A percentile compares a stretch with the other conserved stretches of the same genome.
These are phyloP conservation scores for Seriola quinqueradiata DNA, from an alignment of 2,113 vertebrate species.

Conservation along the genomic window DNA sequence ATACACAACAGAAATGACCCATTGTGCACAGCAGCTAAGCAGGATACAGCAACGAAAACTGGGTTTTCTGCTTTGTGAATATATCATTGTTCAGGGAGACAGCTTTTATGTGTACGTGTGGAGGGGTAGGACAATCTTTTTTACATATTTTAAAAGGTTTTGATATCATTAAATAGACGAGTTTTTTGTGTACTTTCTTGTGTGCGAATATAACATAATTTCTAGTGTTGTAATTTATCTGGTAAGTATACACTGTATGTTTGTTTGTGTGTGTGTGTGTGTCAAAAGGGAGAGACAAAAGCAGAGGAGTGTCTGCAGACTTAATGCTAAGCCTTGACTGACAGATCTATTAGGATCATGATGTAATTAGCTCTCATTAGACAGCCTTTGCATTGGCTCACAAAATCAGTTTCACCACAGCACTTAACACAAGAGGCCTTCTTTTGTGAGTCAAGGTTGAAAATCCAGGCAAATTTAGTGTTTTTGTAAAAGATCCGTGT, in stretches of 20 bases:
- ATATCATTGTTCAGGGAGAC: neutral
- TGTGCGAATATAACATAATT: neutral
- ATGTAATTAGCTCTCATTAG: slow-evolving; percentile 76
- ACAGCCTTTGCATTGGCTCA: slow-evolving; percentile 46
- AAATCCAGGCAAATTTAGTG: slow-evolving; percentile 15
- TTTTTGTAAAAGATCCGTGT: neutral
- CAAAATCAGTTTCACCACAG: slow-evolving; percentile 43
- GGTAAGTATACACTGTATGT: neutral
- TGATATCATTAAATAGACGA: neutral
- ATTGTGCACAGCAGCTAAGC: slow-evolving; percentile 14
- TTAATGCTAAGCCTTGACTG: slow-evolving; percentile 46
- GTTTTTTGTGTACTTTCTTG: neutral
- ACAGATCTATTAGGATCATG: slow-evolving; percentile 68
- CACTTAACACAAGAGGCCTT: slow-evolving; percentile 33
- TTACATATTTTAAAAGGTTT: neutral
- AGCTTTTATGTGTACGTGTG: neutral
- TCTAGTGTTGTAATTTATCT: neutral
- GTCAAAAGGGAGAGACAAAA: slow-evolving; percentile 19
- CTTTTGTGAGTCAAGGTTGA: slow-evolving; percentile 24
- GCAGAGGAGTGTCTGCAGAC: slow-evolving; percentile 28
- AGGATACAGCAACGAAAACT: neutral
- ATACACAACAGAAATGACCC: slow-evolving; percentile 9
- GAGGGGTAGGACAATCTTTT: neutral
- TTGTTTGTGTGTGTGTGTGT: neutral
- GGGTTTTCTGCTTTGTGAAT: neutral